These are phyloP conservation scores for Nasonia oneida DNA, from an alignment of 2,888 invertebrate species.

Conservation along the genomic window DNA sequence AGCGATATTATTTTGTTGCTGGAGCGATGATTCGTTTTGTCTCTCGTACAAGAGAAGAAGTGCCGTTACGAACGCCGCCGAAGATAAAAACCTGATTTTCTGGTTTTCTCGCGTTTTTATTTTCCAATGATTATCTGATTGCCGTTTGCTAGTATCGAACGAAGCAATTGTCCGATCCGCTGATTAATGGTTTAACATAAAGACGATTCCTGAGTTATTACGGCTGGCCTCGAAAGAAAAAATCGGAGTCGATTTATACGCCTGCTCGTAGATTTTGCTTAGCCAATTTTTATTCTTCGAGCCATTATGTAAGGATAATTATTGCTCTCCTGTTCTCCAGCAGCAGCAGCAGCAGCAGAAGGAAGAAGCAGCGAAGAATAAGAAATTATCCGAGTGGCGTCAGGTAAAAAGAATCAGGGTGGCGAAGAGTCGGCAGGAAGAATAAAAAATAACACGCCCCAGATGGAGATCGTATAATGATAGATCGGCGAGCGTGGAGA, in stretches of 20 bases:
- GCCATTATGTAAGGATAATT: conserved; percentile 14
- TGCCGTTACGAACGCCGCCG: not conserved
- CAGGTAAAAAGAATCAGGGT: not conserved
- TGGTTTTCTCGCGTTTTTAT: not conserved
- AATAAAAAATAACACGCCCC: not conserved
- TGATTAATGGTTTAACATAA: not conserved
- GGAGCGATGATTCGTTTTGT: not conserved
- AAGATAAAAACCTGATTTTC: conserved; percentile 16
- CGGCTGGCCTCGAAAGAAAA: not conserved
- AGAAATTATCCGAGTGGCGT: conserved; percentile 11
- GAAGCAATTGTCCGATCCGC: not conserved
- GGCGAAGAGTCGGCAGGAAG: not conserved
- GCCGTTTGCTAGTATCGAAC: not conserved
- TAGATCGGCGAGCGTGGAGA: not conserved
- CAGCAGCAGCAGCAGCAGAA: not conserved
- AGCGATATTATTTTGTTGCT: not conserved
- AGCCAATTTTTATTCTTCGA: not conserved
- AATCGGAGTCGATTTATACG: not conserved
- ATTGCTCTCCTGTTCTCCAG: not conserved
- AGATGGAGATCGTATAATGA: not conserved
- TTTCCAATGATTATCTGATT: not conserved
- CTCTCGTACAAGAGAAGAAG: not conserved
- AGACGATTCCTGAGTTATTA: not conserved
- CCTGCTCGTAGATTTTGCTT: not conserved
- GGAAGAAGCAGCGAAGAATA: not conserved